Evolutionary conservation across 2,113 vertebrate genomes (phyloP), one percentile per base, ranked within the genome.

Genomic region (Datnioides undecimradiatus): DNA sequence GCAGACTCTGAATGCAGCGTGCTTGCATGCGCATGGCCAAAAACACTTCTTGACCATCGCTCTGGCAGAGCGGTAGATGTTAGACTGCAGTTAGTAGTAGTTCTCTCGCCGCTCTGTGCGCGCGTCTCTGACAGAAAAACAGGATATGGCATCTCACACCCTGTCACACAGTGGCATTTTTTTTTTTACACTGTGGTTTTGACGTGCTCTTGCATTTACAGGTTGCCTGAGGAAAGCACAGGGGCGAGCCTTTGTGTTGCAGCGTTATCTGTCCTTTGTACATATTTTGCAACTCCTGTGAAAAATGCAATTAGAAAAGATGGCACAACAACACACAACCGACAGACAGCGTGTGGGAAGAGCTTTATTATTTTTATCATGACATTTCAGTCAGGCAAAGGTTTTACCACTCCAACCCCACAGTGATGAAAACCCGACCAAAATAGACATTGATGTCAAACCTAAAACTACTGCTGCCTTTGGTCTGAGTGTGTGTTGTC

Each of bases 131-230:
- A 74, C 60, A 79, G 80, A 90, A 87, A 87, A 93, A 93, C 92
- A 93, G 91, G 93, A 94, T 88, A 89, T 84, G 82, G 73, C 72
- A 71, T 78, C 51, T 69, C 48, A 68, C 78, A 76, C 81, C 58
- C 75, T 27, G 19, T 60, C 9, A 3, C 65, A 60, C 75, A 8
- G 57, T 72, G 63, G 21, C 62, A 34, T 77, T 36, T 43, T 79
- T 77, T 36, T 43, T 79, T 76, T 80, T 45, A 57, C 59, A 3
- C 31, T 90, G 84, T 73, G 85, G 83, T 79, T 87, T 69, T 48
- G 84, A 85, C 74, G 60, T 81, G 67, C 70, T 57, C 51, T 59
- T 83, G 63, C 21, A 13, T 55, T 55, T 79, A 76, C 68, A 90
- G 55, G 33, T 83, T 71, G 83, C 72, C 78, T 66, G 45, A 80